Conservation (phyloP, 2,113 vertebrate species). For the Oncorhynchus mykiss region DNA sequence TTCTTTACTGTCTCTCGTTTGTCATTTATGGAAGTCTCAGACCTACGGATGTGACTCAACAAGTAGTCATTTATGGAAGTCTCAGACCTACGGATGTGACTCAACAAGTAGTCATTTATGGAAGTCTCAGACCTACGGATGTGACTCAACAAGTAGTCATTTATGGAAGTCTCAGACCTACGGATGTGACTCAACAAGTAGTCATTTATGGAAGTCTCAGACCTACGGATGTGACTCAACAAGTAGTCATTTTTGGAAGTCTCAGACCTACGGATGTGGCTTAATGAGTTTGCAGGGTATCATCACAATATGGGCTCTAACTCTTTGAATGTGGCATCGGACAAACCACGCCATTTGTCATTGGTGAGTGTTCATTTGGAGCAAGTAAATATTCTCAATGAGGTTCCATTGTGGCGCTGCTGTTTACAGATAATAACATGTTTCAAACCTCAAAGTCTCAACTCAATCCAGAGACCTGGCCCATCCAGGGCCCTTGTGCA, state of each 20-base stretch:
- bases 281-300: slow-evolving; percentile 37
- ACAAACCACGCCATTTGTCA: slow-evolving; percentile 54
- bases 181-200: too few relatives aligned
- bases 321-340: slow-evolving; percentile 41
- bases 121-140: too few relatives aligned
- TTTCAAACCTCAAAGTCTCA: slow-evolving; percentile 37
- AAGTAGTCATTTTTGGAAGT: slow-evolving; percentile 32
- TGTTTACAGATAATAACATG: slow-evolving; percentile 22
- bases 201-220: slow-evolving; percentile 50
- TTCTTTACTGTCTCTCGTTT: slow-evolving; percentile 60
- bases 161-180: too few relatives aligned
- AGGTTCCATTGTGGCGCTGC: slow-evolving; percentile 24
- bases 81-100: slow-evolving; percentile 61
- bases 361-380: slow-evolving; percentile 52
- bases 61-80: slow-evolving; percentile 33
- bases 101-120: too few relatives aligned
- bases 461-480: slow-evolving; percentile 21
- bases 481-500: too few relatives aligned
- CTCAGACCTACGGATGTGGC: slow-evolving; percentile 61
- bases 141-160: too few relatives aligned
- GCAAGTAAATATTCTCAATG: slow-evolving; percentile 53
- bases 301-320: slow-evolving; percentile 47
- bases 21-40: slow-evolving; percentile 47
- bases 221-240: slow-evolving; percentile 61
- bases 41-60: slow-evolving; percentile 61